phyloP scores from a whole-genome alignment of 2,797 vertebrate species.

The Pelobates cultripes region DNA sequence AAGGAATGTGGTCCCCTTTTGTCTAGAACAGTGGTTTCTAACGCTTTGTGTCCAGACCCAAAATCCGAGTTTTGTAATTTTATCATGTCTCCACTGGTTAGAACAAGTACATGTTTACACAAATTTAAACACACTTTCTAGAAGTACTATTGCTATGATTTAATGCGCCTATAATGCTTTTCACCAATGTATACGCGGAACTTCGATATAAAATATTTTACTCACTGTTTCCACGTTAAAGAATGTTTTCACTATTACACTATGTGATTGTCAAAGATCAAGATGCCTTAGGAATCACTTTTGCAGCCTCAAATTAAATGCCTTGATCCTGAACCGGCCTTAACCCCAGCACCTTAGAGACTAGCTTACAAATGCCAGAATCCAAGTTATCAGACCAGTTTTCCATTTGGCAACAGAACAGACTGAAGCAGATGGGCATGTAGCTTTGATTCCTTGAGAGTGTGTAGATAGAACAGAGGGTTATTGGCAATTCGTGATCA shows the following conservation, averaged over 20 bases:
- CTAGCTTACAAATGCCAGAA: not conserved
- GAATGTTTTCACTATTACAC: not conserved
- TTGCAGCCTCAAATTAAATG: not conserved
- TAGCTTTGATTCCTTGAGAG: not conserved
- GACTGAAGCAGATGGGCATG: conserved; percentile 10
- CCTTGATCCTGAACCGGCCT: not conserved
- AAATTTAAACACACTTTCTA: too few species aligned
- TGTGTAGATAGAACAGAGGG: not conserved
- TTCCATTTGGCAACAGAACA: not conserved
- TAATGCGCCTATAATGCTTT: too few species aligned
- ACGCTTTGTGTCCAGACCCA: too few species aligned
- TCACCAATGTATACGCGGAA: too few species aligned
- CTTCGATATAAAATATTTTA: too few species aligned
- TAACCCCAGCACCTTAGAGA: not conserved
- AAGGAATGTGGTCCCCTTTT: too few species aligned
- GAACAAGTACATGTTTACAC: too few species aligned
- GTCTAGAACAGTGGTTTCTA: too few species aligned
- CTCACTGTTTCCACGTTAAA: not conserved
- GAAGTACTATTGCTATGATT: too few species aligned
- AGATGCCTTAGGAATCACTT: not conserved
- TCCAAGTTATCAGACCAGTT: not conserved
- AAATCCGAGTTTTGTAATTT: too few species aligned
- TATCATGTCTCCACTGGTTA: too few species aligned
- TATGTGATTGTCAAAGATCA: not conserved
- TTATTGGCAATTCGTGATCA: not conserved